These are phyloP conservation scores for Drosophila nannoptera DNA, from an alignment of 1,140 invertebrate genomes.

Conservation along the genomic window DNA sequence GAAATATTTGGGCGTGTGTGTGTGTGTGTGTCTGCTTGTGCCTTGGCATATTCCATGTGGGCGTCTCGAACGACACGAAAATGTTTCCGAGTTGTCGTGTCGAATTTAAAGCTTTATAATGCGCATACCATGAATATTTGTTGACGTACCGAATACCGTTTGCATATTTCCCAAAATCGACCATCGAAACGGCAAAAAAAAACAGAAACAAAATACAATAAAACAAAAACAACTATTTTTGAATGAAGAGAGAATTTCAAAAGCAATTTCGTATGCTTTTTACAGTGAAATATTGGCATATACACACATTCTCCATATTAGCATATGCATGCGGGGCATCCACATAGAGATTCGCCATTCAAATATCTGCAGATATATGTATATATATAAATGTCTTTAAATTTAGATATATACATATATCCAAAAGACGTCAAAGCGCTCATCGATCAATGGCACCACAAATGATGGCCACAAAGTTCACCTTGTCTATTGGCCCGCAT, in stretches of 20 bases:
- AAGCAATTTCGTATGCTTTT: constrained; percentile 40
- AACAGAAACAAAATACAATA: neutral
- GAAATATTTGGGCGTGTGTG: constrained; percentile 40
- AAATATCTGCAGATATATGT: neutral
- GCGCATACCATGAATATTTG: constrained; percentile 73
- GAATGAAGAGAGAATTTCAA: constrained; percentile 33
- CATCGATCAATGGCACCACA: constrained; percentile 47
- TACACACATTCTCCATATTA: constrained; percentile 5
- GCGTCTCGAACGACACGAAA: constrained; percentile 55
- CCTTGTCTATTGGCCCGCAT: constrained; percentile 38
- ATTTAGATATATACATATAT: constrained; percentile 10
- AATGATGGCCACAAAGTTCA: constrained; percentile 36
- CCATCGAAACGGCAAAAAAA: constrained; percentile 14
- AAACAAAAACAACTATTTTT: neutral
- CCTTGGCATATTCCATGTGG: constrained; percentile 59
- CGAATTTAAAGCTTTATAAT: constrained; percentile 72
- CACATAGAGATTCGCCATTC: neutral
- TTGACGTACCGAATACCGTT: constrained; percentile 74
- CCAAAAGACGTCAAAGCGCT: constrained; percentile 43
- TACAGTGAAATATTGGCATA: constrained; percentile 44
- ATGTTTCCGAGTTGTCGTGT: constrained; percentile 75
- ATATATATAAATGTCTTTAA: constrained; percentile 2
- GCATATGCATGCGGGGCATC: constrained; percentile 12
- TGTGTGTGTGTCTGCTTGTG: constrained; percentile 36
- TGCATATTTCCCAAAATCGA: constrained; percentile 55